Evolutionary conservation across 2,113 vertebrate genomes (phyloP), one percentile per base, ranked within the genome.

Genomic region (Hirundichthys speculiger): DNA sequence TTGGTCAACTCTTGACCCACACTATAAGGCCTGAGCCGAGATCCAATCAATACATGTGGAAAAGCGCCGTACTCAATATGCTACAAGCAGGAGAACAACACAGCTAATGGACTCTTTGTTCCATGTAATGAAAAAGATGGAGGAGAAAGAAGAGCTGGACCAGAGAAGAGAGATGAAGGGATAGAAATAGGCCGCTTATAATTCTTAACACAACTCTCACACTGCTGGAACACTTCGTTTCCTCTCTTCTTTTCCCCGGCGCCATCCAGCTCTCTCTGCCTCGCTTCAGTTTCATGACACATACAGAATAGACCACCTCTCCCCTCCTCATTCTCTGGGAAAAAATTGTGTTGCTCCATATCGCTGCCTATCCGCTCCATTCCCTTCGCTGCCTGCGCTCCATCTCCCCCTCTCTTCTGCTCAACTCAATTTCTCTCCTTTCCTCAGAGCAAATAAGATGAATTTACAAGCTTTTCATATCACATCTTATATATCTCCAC

Each of bases 21-120:
- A 48, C 69, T 75, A 60, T 43, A 34, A 67, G 55, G 70, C 52
- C 53, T 59, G 76, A 52, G 63, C 55, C 54, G 63, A 56, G 38
- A 71, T 56, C 45, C 25, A 75, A 83, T 89, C 81, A 77, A 83
- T 84, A 81, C 38, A 61, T 76, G 61, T 53, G 59, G 50, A 51
- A 24, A 60, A 67, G 64, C 24, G 39, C 51, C 18, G 25, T 20
- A 53, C 61, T 66, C 56, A 52, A 43, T 59, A 61, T 34, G 21
- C 60, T 54, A 30, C 41, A 27, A 47, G 14, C 41, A 74, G 46
- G 49, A 49, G 19, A 45, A 52, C 55, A 47, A 59, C 47, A 59
- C 14, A 67, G 49, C 53, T 76, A 79, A 80, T 72, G 77, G 59
- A 76, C 53, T 57, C 68, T 56, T 50, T 65, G 47, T 73, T 64